phyloP scores from a whole-genome alignment of 2,888 invertebrate genomes.

The Nephrotoma guestfalica region DNA sequence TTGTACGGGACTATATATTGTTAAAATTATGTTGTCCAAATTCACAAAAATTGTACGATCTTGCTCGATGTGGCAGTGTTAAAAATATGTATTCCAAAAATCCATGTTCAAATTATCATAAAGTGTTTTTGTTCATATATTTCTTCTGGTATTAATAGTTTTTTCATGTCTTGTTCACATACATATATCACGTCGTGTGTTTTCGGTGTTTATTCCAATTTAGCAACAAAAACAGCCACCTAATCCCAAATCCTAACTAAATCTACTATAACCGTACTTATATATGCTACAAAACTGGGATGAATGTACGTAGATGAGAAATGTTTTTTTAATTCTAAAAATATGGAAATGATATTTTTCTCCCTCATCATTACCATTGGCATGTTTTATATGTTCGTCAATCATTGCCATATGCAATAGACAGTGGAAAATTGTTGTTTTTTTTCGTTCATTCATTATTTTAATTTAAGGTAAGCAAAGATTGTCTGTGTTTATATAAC shows the following conservation, averaged over 20 bases:
- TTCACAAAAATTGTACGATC: neutral
- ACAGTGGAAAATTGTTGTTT: neutral
- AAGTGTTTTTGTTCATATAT: neutral
- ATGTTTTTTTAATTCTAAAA: neutral
- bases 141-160: neutral
- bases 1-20: too few species aligned
- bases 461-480: neutral
- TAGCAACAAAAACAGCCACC: neutral
- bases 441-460: neutral
- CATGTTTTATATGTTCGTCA: neutral
- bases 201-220: neutral
- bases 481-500: neutral
- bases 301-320: neutral
- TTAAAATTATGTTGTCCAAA: neutral
- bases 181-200: neutral
- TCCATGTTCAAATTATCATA: neutral
- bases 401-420: neutral
- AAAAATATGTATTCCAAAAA: neutral
- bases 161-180: neutral
- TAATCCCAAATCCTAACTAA: neutral
- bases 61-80: neutral
- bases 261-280: neutral
- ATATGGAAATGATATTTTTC: neutral
- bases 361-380: neutral
- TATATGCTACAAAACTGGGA: neutral